A percentile compares a stretch with the other conserved stretches of the same genome.
phyloP scores from a whole-genome alignment of 2,113 vertebrate species.

The Odocoileus hemionus region DNA sequence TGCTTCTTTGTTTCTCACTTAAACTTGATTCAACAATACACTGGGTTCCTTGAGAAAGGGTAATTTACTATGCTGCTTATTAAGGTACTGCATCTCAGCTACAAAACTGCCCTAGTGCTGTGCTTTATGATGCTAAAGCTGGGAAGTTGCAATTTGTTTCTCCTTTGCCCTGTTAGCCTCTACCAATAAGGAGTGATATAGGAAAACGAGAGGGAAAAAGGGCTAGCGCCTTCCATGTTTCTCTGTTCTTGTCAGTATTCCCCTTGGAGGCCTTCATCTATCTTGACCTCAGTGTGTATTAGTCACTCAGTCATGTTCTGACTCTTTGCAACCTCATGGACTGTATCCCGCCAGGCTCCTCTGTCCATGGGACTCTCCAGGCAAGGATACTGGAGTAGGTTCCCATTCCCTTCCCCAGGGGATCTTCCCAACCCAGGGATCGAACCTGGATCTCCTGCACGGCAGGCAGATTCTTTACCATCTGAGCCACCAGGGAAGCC shows the following conservation, averaged over 20 bases:
- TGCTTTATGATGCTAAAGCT: background rate
- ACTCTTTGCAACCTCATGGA: background rate
- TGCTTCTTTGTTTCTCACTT: background rate
- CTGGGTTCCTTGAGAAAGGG: background rate
- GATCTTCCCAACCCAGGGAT: background rate
- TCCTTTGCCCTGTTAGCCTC: background rate
- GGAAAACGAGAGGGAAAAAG: background rate
- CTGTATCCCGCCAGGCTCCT: background rate
- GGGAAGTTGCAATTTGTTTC: background rate
- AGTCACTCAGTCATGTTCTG: background rate
- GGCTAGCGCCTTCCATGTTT: background rate
- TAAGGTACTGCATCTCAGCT: background rate
- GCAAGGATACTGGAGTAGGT: background rate
- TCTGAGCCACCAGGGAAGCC: background rate
- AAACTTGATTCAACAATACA: background rate
- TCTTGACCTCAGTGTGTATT: background rate
- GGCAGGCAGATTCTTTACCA: background rate
- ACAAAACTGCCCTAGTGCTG: background rate
- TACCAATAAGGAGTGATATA: accelerated
- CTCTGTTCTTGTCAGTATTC: background rate
- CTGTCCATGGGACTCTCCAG: background rate
- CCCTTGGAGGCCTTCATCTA: background rate
- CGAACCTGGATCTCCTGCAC: background rate
- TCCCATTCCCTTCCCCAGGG: background rate
- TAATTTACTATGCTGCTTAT: background rate